Conservation (phyloP, 2,797 vertebrate genomes). For the Pogonophryne albipinna region DNA sequence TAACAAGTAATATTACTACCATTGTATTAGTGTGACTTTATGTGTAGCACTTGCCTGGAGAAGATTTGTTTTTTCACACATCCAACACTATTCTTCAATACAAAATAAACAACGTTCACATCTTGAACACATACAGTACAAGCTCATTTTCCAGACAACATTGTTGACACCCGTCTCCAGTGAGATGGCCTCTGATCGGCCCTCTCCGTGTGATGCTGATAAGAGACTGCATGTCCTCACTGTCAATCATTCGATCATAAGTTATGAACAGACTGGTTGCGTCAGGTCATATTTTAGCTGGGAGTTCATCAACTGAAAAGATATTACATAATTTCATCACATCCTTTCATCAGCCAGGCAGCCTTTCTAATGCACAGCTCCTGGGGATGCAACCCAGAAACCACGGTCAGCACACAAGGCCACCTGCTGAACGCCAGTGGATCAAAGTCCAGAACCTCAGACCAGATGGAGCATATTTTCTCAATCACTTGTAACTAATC, state of each 20-base stretch:
- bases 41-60: too few relatives aligned
- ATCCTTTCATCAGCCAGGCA: slow-evolving; percentile 67
- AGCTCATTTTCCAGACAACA: slow-evolving; percentile 55
- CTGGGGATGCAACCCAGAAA: slow-evolving; percentile 36
- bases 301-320: slow-evolving; percentile 64
- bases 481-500: slow-evolving; percentile 15
- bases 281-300: slow-evolving; percentile 65
- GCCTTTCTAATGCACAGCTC: slow-evolving; percentile 51
- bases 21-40: too few relatives aligned
- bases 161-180: slow-evolving; percentile 48
- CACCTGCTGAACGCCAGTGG: slow-evolving; percentile 27
- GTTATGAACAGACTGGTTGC: slow-evolving; percentile 50
- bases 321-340: slow-evolving; percentile 76
- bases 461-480: slow-evolving; percentile 9
- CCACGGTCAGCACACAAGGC: slow-evolving; percentile 27
- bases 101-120: slow-evolving; percentile 14
- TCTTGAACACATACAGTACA: slow-evolving; percentile 49
- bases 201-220: slow-evolving; percentile 56
- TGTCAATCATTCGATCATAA: slow-evolving; percentile 62
- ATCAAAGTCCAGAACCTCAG: slow-evolving; percentile 47
- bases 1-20: too few relatives aligned
- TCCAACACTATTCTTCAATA: slow-evolving; percentile 13
- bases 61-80: slow-evolving; percentile 3
- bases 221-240: slow-evolving; percentile 53
- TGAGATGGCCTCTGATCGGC: slow-evolving; percentile 52